Percentiles rank a stretch among this genome's conserved stretches.
Conservation (phyloP, 1,140 invertebrate genomes). For the Lasaia peninsularis region DNA sequence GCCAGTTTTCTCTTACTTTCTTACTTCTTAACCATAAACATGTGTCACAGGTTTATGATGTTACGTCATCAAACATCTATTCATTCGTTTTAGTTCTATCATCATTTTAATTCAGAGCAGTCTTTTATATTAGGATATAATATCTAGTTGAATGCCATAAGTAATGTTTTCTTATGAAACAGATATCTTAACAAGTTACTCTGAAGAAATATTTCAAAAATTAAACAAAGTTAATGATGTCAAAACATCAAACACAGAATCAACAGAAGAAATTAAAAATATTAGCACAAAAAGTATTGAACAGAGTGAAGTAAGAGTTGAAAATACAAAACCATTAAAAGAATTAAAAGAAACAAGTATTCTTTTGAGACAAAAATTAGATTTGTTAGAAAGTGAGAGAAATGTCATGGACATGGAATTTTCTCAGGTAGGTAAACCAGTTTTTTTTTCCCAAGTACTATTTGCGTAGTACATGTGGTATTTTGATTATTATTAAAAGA, state of each 20-base stretch:
- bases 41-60: too few species aligned
- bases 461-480: too few species aligned
- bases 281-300: neutral
- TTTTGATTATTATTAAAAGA: too few species aligned
- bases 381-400: slow-evolving; percentile 56
- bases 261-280: slow-evolving; percentile 14
- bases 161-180: too few species aligned
- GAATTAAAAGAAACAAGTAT: slow-evolving; percentile 60
- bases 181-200: slow-evolving; percentile 3
- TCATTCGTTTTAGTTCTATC: too few species aligned
- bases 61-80: too few species aligned
- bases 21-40: too few species aligned
- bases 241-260: neutral
- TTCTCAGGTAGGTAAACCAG: slow-evolving; percentile 43
- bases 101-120: too few species aligned
- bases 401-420: slow-evolving; percentile 65
- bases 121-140: too few species aligned
- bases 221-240: slow-evolving; percentile 18
- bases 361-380: slow-evolving; percentile 54
- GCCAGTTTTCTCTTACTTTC: too few species aligned
- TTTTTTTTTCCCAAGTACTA: neutral
- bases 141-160: too few species aligned
- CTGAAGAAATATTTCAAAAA: slow-evolving; percentile 15
- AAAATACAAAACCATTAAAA: slow-evolving; percentile 47
- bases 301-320: slow-evolving; percentile 28